Percentiles rank a stretch among this genome's conserved stretches.
Conservation (phyloP, 2,888 invertebrate species). For the Zaprionus bogoriensis region DNA sequence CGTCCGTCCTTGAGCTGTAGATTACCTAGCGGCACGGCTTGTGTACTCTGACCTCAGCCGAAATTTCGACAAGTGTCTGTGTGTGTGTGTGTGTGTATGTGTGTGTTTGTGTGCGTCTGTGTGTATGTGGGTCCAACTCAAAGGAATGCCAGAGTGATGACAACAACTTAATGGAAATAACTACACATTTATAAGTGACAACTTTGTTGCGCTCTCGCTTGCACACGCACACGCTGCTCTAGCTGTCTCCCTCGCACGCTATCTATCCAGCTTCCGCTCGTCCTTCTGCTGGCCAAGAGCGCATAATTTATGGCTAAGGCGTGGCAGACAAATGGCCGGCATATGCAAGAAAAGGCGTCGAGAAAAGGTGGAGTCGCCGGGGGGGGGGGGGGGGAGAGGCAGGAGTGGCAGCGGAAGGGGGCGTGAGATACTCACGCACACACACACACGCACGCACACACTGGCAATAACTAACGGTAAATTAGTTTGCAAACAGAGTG, state of each 20-base stretch:
- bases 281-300: conserved; percentile 52
- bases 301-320: conserved; percentile 72
- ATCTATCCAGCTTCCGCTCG: no score
- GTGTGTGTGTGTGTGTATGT: not conserved
- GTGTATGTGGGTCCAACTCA: conserved; percentile 51
- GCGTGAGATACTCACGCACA: conserved; percentile 16
- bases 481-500: conserved; percentile 78
- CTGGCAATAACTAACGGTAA: conserved; percentile 73
- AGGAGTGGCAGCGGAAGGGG: no score
- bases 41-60: conserved; percentile 41
- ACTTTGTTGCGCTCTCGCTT: conserved; percentile 43
- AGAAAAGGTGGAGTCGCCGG: not conserved
- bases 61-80: conserved; percentile 54
- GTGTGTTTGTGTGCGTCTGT: conserved; percentile 13
- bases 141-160: conserved; percentile 75
- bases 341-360: conserved; percentile 49
- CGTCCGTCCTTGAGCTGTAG: conserved; percentile 31
- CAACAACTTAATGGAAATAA: conserved; percentile 78
- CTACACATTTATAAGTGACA: conserved; percentile 77
- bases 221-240: not conserved
- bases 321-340: conserved; percentile 76
- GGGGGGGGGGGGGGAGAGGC: not conserved
- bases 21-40: conserved; percentile 55
- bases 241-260: not conserved
- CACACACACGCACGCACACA: conserved; percentile 29